Conservation (phyloP, 2,888 invertebrate genomes). For the Artemia sp. region DNA sequence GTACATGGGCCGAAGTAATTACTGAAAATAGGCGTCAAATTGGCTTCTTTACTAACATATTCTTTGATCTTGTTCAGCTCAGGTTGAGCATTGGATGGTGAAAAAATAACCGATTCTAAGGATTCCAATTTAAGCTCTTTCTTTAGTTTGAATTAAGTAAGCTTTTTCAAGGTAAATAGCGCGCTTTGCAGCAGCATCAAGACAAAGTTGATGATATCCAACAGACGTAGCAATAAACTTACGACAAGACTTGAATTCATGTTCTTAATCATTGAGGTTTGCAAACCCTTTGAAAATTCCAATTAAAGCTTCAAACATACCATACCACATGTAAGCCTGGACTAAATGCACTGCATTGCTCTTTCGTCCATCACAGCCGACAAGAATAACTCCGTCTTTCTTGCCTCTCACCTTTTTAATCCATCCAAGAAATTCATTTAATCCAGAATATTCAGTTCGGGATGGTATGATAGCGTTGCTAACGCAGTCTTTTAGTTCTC, state of each 20-base stretch:
- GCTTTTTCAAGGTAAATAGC: background rate
- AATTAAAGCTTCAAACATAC: background rate
- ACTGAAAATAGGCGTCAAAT: background rate
- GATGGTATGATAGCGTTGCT: constrained; percentile 2
- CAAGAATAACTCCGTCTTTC: constrained; percentile 6
- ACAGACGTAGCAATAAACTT: background rate
- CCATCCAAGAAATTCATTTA: constrained; percentile 1
- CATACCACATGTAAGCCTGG: background rate
- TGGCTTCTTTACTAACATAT: background rate
- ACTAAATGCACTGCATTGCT: background rate
- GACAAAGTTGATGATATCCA: background rate
- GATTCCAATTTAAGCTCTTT: background rate
- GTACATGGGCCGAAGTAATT: background rate
- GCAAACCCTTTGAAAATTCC: background rate
- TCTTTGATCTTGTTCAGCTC: constrained; percentile 11
- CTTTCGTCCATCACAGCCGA: constrained; percentile 8
- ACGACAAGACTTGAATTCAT: background rate
- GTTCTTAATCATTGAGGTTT: background rate
- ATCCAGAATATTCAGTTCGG: background rate
- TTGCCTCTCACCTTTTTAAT: background rate
- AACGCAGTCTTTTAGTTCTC: constrained; percentile 9
- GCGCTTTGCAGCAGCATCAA: background rate
- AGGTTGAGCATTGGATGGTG: background rate
- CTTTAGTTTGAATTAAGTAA: background rate
- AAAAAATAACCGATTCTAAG: background rate